Base-by-base conservation (phyloP, 2,113 vertebrate genomes). In the Labeo rohita region DNA sequence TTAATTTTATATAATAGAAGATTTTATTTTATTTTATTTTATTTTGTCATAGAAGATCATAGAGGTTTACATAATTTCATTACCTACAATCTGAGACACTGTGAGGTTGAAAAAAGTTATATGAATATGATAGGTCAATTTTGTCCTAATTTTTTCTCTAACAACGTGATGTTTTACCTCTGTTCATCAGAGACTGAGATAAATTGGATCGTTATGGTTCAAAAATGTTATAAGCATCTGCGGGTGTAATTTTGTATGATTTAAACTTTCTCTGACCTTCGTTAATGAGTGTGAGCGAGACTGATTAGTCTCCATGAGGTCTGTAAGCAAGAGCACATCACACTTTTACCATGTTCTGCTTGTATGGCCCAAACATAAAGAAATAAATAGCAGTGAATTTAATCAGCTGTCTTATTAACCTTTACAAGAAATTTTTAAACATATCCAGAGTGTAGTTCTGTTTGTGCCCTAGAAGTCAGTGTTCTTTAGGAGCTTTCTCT, bases 371-470 rank as follows among this genome's bases (percentile, higher is more conserved):
- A 10, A 36, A 59, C 61, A 34, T 50, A 34, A 6, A 66, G 47
- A 82, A 70, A 21, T 52, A 15, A 82, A 52, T 63, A 34, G 43
- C 6, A 81, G n/a, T 68, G 80, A 9, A 21, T 36, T 49, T 10
- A 63, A 28, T 28, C 43, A 10, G 52, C 43, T 7, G 80, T 68
- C 63, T 52, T 68, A 68, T 82, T 82, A 52, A 82, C 80, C 80
- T 68, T 82, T 39, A 82, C 2, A 34, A 68, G 80, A 39, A 1
- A 9, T 12, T 13, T 65, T 63, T 45, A 61, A 80, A 23, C 56
- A 16, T 4, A 45, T 15, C 8, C 18, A 15, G 54, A 15, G 54
- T 21, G 50, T 39, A n/a, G 39, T 10, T 16, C 34, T 43, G 34
- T 50, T 34, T 39, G 8, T 10, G 15, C 34, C 18, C 52, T 8